phyloP scores from a whole-genome alignment of 2,113 vertebrate genomes.

The Riparia riparia region DNA sequence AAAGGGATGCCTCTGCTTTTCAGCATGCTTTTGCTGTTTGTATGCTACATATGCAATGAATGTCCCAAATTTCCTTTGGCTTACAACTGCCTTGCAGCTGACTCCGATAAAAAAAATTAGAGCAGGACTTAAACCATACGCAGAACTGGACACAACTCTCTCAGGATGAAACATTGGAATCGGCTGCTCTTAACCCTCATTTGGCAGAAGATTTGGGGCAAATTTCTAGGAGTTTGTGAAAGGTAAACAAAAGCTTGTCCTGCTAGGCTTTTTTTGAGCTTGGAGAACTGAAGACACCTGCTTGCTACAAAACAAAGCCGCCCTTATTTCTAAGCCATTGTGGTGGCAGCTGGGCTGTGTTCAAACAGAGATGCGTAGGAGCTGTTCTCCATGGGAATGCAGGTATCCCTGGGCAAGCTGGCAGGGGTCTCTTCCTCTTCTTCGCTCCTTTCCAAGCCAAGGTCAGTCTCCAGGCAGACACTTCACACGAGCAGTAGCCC shows the following conservation, averaged over 20 bases:
- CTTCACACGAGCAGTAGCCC: neutral
- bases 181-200: neutral
- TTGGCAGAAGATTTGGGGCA: neutral
- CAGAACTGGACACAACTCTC: neutral
- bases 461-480: neutral
- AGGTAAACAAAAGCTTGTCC: neutral
- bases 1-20: constrained; percentile 19
- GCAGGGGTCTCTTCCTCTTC: neutral
- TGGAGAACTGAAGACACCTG: constrained; percentile 18
- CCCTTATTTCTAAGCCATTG: neutral
- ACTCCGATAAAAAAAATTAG: neutral
- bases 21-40: neutral
- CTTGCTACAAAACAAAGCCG: neutral
- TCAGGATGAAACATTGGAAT: neutral
- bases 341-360: neutral
- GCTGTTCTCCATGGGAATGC: neutral
- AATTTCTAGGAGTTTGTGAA: neutral
- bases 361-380: neutral
- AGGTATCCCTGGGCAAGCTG: constrained; percentile 15
- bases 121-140: neutral
- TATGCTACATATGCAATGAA: neutral
- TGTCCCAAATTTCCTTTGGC: constrained; percentile 43
- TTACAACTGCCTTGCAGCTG: neutral
- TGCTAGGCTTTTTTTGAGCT: neutral
- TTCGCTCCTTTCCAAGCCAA: neutral